Conservation (phyloP, 2,797 vertebrate genomes). For the Pitangus sulphuratus region DNA sequence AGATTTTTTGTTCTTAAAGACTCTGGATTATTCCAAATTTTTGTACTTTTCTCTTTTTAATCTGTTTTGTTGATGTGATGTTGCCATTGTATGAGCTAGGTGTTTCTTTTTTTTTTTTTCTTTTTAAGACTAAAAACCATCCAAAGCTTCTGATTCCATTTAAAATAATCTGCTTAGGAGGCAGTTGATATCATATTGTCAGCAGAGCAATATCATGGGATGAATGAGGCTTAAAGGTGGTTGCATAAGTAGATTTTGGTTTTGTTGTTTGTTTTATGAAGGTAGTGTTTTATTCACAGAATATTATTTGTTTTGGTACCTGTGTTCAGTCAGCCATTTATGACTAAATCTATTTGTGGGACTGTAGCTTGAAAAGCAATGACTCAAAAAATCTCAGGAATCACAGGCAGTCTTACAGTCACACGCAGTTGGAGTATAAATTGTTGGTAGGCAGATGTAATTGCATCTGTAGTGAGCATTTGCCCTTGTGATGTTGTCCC, state of each 20-base stretch:
- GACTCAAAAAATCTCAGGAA: not conserved
- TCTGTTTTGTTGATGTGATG: not conserved
- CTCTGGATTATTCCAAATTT: not conserved
- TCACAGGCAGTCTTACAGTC: not conserved
- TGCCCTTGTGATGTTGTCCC: not conserved
- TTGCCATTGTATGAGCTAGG: not conserved
- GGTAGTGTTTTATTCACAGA: not conserved
- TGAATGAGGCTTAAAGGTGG: not conserved
- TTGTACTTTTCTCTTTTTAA: not conserved
- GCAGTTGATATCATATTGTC: not conserved
- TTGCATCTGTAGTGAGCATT: not conserved
- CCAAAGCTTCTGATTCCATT: not conserved
- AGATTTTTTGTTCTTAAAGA: not conserved
- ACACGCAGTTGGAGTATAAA: rapidly evolving
- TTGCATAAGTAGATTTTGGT: not conserved
- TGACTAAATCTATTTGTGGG: not conserved
- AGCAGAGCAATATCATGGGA: not conserved
- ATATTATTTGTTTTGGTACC: not conserved
- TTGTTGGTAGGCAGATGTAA: not conserved
- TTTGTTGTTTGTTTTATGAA: not conserved
- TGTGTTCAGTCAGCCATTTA: not conserved
- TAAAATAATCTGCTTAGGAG: not conserved
- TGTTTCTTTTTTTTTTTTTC: not conserved
- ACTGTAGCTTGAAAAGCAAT: not conserved
- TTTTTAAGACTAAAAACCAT: not conserved